Evolutionary conservation across 1,140 invertebrate genomes (phyloP), one percentile per base, ranked within the genome.

Genomic region (Cyclargus thomasi): DNA sequence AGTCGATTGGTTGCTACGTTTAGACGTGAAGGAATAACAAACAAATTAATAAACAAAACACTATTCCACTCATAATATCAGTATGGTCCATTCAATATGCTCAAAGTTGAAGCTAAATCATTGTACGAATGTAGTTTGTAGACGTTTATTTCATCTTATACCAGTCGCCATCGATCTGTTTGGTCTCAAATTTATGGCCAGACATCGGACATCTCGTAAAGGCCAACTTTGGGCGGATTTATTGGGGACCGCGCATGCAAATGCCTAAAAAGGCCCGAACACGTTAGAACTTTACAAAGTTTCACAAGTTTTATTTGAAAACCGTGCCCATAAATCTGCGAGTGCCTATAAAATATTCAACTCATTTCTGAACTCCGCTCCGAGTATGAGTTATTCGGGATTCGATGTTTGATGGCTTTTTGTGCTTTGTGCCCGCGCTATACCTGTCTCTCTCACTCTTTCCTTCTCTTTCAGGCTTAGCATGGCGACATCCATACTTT

Each of bases 251-350:
- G 55, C 21, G 55, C 55, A 59, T 59, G 55, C 20, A 59, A 59
- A 59, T 59, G 6, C 18, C 5, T 7, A 59, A 59, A 59, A 59
- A 59, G 55, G 21, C 55, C 55, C 55, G 18, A 59, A 55, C 53
- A 20, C 14, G 55, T 20, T 20, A 21, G 55, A 59, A 59, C 55
- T 59, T 59, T 59, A 59, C 18, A 18, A 59, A 59, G 18, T 59
- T 59, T 21, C 18, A 21, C 10, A 59, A 59, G 55, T 59, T 59
- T 59, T 59, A 59, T 59, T 59, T 21, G 55, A 59, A 59, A 59
- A 59, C 21, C 55, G 8, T 20, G 55, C 18, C 55, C 20, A 59
- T 59, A 21, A 59, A 59, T 59, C 55, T 47, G 39, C 39, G 39
- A 47, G 39, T 47, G 39, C 39, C 39, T 47, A 47, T 47, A 47